These are phyloP conservation scores for Hyperoodon ampullatus DNA, from an alignment of 2,113 vertebrate species.

Conservation along the genomic window DNA sequence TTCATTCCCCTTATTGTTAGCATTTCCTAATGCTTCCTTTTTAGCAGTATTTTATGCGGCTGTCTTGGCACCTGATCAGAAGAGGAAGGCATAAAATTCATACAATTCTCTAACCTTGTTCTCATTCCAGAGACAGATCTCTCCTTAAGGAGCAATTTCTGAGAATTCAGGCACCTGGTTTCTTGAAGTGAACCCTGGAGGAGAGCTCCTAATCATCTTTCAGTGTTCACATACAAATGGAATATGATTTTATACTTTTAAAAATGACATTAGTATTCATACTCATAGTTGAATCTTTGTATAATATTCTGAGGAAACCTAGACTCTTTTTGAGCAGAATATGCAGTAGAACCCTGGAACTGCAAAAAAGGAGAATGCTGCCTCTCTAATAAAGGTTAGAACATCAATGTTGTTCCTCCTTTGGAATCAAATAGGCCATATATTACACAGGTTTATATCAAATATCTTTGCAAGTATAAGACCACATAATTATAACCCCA, in stretches of 20 bases:
- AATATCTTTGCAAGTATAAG: not conserved
- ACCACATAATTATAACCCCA: not conserved
- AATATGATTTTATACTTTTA: slow-evolving; percentile 51
- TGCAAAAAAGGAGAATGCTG: not conserved
- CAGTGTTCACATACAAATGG: slow-evolving; percentile 43
- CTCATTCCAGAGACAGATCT: slow-evolving; percentile 54
- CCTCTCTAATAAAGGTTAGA: not conserved
- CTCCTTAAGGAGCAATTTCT: slow-evolving; percentile 68
- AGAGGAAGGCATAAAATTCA: slow-evolving; percentile 68
- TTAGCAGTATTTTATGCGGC: slow-evolving; percentile 53
- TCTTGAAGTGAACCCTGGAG: slow-evolving; percentile 46
- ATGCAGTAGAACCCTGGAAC: not conserved
- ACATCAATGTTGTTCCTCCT: not conserved
- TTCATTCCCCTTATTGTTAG: slow-evolving; percentile 44
- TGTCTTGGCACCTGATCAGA: slow-evolving; percentile 66
- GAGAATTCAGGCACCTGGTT: slow-evolving; percentile 63
- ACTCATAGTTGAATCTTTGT: not conserved
- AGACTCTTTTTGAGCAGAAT: not conserved
- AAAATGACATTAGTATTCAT: slow-evolving; percentile 14
- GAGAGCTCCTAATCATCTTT: slow-evolving; percentile 38
- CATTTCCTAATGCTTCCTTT: slow-evolving; percentile 49
- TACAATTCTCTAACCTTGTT: slow-evolving; percentile 53
- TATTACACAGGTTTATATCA: not conserved
- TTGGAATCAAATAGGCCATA: not conserved
- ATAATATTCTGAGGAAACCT: not conserved